phyloP scores from a whole-genome alignment of 2,888 invertebrate genomes.

The Papilio elwesi region DNA sequence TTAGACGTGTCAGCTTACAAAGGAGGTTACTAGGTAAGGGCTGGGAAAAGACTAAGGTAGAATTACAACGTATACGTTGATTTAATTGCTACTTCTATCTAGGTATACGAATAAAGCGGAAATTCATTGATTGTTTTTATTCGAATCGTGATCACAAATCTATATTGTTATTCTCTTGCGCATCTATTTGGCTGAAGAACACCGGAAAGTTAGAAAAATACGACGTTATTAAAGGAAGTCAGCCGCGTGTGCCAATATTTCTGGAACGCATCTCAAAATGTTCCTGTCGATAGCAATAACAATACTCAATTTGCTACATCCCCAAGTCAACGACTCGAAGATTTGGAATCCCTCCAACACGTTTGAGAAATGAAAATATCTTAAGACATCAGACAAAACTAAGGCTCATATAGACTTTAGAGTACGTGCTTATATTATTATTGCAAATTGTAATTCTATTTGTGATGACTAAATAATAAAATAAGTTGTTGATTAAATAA shows the following conservation, averaged over 20 bases:
- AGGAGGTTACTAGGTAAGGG: no score
- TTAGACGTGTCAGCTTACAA: no score
- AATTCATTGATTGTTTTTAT: background rate
- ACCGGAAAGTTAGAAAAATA: slow-evolving; percentile 31
- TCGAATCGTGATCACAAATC: background rate
- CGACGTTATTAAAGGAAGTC: slow-evolving; percentile 35
- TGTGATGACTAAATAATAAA: no score
- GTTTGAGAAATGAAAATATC: slow-evolving; percentile 76
- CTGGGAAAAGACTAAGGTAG: no score
- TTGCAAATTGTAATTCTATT: background rate
- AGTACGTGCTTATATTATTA: background rate
- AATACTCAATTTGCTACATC: slow-evolving; percentile 61
- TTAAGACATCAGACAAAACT: slow-evolving; percentile 29
- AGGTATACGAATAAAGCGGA: no score
- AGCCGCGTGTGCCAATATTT: slow-evolving; percentile 37
- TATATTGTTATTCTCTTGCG: background rate
- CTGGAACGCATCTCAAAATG: slow-evolving; percentile 50
- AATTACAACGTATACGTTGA: no score
- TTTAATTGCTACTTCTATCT: no score
- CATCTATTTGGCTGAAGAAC: slow-evolving; percentile 30
- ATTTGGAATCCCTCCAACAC: slow-evolving; percentile 81
- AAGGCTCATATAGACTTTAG: slow-evolving; percentile 2
- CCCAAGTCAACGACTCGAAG: slow-evolving; percentile 72
- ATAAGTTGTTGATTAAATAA: no score
- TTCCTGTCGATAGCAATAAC: slow-evolving; percentile 62